Base-by-base conservation (phyloP, 2,797 vertebrate species). In the Crenichthys baileyi region DNA sequence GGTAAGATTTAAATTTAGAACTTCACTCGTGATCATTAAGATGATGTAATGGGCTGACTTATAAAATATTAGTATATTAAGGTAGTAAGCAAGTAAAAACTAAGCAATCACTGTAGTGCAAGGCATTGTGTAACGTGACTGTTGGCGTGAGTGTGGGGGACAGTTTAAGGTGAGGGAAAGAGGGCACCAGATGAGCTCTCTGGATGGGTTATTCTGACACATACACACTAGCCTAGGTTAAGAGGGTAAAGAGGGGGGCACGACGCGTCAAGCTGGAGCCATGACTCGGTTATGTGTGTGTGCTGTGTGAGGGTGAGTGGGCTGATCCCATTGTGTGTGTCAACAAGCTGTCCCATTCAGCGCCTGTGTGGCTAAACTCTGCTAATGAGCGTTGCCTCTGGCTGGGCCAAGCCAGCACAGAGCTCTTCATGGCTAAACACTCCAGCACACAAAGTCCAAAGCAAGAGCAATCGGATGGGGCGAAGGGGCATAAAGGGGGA, bases 331-430 rank as follows among this genome's bases (percentile, higher is more conserved):
- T 91, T 93, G 93, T 94, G 89, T 89, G 90, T 92, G 90, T 93
- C 92, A 95, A 96, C 95, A 96, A 96, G 94, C 94, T 85, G 84
- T 86, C 91, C 92, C 92, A 94, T 96, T 96, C 93, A 95, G 89
- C 67, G 91, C 87, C 89, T 91, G 84, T 90, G 91, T 91, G 90
- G 92, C 93, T 95, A 94, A 95, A 95, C 92, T 93, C 92, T 93
- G 89, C 93, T 95, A 96, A 96, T 95, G 95, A 96, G 95, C 91
- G 72, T 93, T 89, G 92, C 94, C 94, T 91, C 87, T 93, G 90
- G 90, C 91, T 88, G 87, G 78, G 85, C 90, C 83, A 7, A 71
- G 88, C 80, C 84, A 86, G 84, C 85, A 88, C 73, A 79, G 81
- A 24, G 67, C 78, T 87, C 85, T 78, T 86, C 90, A 84, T 75